Base-by-base conservation (phyloP, 64 coral and sea anemone species). In the Actinia equina region DNA sequence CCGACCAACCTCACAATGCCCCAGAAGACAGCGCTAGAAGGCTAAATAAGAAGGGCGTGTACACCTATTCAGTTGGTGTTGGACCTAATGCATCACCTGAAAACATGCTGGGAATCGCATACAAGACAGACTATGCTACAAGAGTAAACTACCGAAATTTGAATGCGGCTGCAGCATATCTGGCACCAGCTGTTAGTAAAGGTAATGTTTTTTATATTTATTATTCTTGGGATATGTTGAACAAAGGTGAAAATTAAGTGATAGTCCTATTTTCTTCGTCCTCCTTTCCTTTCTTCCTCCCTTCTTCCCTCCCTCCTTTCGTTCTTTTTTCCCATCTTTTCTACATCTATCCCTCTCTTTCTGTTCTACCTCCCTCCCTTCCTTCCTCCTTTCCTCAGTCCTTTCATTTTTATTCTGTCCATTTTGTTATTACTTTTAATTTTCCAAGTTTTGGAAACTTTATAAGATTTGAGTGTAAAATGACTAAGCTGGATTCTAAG, bases 31-130 rank as follows among this genome's bases (percentile, higher is more conserved):
- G 78, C 14, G 83, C 89, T 49, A 7, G 16, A 41, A 46, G 62
- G 44, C 61, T 91, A 20, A 56, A 86, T 65, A 70, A 64, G 18
- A 71, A 86, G 17, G 89, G 89, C 18, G 83, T 86, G 59, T 20
- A 86, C 16, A 63, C 85, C 54, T 91, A 86, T 56, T 86, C 89
- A 64, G 59, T 91, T 16, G 89, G 89, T 80, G 84, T 86, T 67
- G 89, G 89, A 42, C 54, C 44, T n/a, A 76, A 63, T 17, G 82
- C 49, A 10, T 77, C 59, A 63, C 57, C 77, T 51, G 57, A 23
- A 3, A 84, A 91, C 27, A 42, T 91, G 41, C 25, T 86, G 25
- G 84, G 25, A 30, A 14, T 86, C 0, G 83, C 89, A 5, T 86
- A 71, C 23, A 76, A 77, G n/a, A 42, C 84, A 43, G 89, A 86